Evolutionary conservation across 2,113 vertebrate species (phyloP), one percentile per base, ranked within the genome.

Genomic region (Guaruba guarouba): DNA sequence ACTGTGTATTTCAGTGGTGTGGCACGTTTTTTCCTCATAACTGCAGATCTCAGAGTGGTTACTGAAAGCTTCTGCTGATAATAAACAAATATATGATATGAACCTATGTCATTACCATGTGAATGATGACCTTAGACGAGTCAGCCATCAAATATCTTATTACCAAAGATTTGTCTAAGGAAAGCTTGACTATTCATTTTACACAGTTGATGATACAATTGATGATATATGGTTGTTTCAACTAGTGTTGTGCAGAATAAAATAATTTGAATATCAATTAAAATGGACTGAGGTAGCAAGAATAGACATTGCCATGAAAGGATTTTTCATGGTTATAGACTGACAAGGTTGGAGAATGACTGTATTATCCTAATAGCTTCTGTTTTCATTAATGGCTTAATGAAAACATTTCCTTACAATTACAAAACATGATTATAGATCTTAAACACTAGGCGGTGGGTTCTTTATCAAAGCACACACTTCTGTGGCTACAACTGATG

Each of bases 331-430:
- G 78, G 83, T 84, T 92, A 82, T 17, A 91, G 44, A 69, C 20
- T 92, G 81, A 91, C 77, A 79, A 92, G 51, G 55, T 23, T 86
- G 48, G 79, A 78, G 77, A 91, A 94, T 39, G 48, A 79, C 73
- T 93, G 33, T 64, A 78, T 93, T 94, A 95, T 76, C 78, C 90
- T 97, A 97, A 96, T 94, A 95, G 86, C 87, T 96, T 95, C 96
- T 92, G 46, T 96, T 94, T 94, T 96, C 95, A 95, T 96, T 96
- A 97, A 96, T 91, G 94, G 90, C 95, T 94, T 93, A 97, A 97
- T 97, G 95, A 95, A 97, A 96, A 87, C 75, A 79, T 77, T 88
- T 81, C 35, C 90, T 52, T 95, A 86, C 41, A 90, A 90, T 93
- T 96, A 89, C 27, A 86, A 96, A 97, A 94, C 39, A 57, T 75